A percentile compares a stretch with the other conserved stretches of the same genome.
These are phyloP conservation scores for Thalassarche chlororhynchos DNA, from an alignment of 2,113 vertebrate species.

Conservation along the genomic window DNA sequence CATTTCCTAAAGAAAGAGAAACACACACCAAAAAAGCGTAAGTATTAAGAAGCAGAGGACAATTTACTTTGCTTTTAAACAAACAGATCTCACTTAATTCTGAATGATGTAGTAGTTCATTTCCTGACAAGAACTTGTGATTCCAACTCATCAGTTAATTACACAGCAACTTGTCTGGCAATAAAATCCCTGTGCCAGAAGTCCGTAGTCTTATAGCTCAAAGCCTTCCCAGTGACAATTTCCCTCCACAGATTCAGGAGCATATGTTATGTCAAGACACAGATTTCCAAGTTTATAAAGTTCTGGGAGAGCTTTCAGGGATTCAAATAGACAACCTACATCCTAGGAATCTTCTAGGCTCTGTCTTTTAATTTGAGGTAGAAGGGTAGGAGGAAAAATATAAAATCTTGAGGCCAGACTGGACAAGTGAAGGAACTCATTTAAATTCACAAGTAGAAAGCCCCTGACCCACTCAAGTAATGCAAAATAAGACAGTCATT, in stretches of 20 bases:
- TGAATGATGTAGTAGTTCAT: neutral
- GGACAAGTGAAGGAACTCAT: neutral
- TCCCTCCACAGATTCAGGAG: neutral
- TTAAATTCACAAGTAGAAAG: neutral
- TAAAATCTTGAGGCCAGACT: neutral
- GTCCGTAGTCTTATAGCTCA: neutral
- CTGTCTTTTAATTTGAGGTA: neutral
- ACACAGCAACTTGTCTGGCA: neutral
- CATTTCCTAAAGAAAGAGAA: neutral
- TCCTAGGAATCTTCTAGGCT: neutral
- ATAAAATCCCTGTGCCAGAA: neutral
- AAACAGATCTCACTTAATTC: neutral
- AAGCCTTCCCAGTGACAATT: neutral
- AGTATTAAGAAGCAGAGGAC: neutral
- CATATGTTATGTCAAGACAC: neutral
- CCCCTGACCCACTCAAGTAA: neutral
- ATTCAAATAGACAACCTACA: neutral
- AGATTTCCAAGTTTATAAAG: neutral
- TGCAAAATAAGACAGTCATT: neutral
- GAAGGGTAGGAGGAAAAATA: neutral
- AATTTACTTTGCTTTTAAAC: constrained; percentile 1
- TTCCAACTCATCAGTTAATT: constrained; percentile 21
- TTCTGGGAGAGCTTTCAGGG: neutral
- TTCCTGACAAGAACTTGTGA: neutral
- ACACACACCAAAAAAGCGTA: neutral